Evolutionary conservation across 2,888 invertebrate species (phyloP).

Genomic region (Prosapia bicincta): DNA sequence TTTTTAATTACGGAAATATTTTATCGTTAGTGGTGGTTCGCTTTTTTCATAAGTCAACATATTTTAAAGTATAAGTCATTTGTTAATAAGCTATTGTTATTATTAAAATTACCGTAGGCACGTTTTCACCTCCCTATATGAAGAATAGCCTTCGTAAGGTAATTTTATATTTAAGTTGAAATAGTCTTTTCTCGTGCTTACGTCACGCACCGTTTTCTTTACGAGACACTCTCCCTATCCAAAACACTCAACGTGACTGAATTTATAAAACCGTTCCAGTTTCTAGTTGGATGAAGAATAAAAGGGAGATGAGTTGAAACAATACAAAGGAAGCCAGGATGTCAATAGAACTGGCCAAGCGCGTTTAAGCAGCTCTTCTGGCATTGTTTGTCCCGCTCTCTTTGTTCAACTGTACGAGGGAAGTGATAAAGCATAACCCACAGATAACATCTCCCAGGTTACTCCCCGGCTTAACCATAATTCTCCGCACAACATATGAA

Average conservation of each 20-base stretch:
- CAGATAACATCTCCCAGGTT: not conserved
- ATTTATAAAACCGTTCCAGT: not conserved
- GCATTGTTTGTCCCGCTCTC: not conserved
- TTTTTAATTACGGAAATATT: too few species aligned
- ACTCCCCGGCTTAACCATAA: not conserved
- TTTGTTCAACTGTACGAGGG: not conserved
- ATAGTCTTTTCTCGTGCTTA: too few species aligned
- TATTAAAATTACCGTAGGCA: too few species aligned
- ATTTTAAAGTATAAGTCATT: too few species aligned
- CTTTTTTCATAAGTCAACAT: too few species aligned
- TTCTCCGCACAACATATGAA: not conserved
- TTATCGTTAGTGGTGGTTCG: too few species aligned
- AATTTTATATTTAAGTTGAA: too few species aligned
- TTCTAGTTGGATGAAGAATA: not conserved
- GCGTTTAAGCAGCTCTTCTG: not conserved
- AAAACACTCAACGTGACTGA: not conserved
- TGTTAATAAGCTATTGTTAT: too few species aligned
- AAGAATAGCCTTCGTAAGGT: too few species aligned
- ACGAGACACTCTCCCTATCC: too few species aligned
- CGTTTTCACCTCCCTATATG: too few species aligned
- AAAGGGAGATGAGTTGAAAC: not conserved
- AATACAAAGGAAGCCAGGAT: not conserved
- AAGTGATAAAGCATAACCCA: not conserved
- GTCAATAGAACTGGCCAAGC: not conserved
- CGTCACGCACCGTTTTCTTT: too few species aligned